These are phyloP conservation scores for Cettia cetti DNA, from an alignment of 2,113 vertebrate genomes.

Conservation along the genomic window DNA sequence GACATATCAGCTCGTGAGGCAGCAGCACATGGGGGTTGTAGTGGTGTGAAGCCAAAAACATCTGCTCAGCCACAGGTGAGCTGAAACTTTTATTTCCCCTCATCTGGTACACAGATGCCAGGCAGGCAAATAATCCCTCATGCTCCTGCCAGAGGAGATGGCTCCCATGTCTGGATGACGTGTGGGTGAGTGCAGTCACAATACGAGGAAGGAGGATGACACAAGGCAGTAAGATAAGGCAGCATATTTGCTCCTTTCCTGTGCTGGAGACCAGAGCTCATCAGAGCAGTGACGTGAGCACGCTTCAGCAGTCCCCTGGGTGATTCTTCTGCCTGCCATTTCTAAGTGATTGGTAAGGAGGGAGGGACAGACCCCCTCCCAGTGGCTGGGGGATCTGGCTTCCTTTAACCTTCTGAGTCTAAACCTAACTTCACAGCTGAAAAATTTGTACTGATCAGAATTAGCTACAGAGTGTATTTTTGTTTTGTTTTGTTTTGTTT, in stretches of 20 bases:
- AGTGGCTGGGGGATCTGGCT: rapidly evolving
- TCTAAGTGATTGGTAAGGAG: neutral
- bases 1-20: neutral
- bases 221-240: neutral
- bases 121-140: neutral
- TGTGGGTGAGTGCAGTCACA: neutral
- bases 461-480: neutral
- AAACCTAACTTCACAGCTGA: neutral
- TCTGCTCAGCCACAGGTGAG: neutral
- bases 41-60: neutral
- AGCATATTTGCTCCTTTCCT: neutral
- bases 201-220: neutral
- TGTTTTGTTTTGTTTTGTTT: too few relatives aligned
- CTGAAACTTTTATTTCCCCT: neutral
- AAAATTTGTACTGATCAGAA: neutral
- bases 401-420: neutral
- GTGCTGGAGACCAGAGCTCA: neutral
- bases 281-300: neutral
- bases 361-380: neutral
- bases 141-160: neutral
- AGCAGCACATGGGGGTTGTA: neutral
- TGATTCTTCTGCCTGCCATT: neutral
- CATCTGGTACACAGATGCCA: neutral
- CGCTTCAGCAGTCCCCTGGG: neutral
- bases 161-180: neutral